Conservation (phyloP, 2,888 invertebrate species). For the Lobophora halterata region DNA sequence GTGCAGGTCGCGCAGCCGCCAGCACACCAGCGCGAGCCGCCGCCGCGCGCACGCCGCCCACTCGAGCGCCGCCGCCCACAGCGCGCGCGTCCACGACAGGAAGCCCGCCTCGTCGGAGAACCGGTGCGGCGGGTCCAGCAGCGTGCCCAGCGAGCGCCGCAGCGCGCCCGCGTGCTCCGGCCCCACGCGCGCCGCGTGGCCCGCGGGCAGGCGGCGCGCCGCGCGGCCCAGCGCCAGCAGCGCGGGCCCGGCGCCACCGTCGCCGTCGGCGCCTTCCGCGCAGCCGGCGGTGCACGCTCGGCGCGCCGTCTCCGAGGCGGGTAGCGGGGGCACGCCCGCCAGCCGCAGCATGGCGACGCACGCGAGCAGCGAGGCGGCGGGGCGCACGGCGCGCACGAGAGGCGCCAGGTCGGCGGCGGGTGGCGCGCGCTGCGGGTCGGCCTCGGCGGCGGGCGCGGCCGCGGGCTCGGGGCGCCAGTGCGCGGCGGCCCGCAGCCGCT, state of each 20-base stretch:
- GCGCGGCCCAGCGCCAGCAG: slow-evolving; percentile 33
- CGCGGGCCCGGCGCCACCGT: slow-evolving; percentile 35
- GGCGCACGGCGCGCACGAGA: slow-evolving; percentile 77
- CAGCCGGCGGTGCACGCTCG: slow-evolving; percentile 33
- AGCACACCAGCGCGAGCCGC: slow-evolving; percentile 54
- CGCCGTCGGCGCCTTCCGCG: slow-evolving; percentile 26
- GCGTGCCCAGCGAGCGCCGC: slow-evolving; percentile 34
- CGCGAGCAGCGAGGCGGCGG: slow-evolving; percentile 81
- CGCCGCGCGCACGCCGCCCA: slow-evolving; percentile 15
- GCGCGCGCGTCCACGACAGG: slow-evolving; percentile 43
- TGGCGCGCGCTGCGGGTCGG: slow-evolving; percentile 84
- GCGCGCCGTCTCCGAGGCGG: slow-evolving; percentile 14
- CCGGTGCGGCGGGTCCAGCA: slow-evolving; percentile 61
- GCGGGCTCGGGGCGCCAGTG: slow-evolving; percentile 85
- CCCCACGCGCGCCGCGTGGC: slow-evolving; percentile 21
- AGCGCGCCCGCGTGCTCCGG: slow-evolving; percentile 20
- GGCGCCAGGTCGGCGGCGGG: slow-evolving; percentile 85
- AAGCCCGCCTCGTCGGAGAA: slow-evolving; percentile 48
- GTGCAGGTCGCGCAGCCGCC: slow-evolving; percentile 64
- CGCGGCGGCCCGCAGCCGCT: slow-evolving; percentile 85
- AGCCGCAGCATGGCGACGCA: slow-evolving; percentile 78
- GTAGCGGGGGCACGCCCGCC: slow-evolving; percentile 46
- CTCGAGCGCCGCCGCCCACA: slow-evolving; percentile 57
- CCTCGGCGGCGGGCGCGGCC: slow-evolving; percentile 71
- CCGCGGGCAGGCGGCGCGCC: slow-evolving; percentile 30